phyloP scores from a whole-genome alignment of 1,140 invertebrate species.

The Megalonaias nervosa region DNA sequence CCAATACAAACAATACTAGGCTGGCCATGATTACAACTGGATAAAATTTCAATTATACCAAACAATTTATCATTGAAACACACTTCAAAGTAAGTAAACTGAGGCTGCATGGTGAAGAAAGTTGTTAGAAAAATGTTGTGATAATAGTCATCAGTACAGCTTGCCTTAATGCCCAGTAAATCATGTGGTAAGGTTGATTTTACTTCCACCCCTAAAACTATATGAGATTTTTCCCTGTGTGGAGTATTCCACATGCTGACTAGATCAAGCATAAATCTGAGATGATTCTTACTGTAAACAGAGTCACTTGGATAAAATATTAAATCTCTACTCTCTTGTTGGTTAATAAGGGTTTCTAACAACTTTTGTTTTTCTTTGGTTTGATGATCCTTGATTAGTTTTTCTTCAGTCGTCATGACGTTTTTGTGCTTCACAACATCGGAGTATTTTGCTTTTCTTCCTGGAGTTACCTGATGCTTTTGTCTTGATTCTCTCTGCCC shows the following conservation, averaged over 20 bases:
- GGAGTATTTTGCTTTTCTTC: too few species aligned
- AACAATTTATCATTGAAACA: slow-evolving; percentile 10
- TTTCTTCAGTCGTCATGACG: too few species aligned
- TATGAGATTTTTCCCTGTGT: slow-evolving; percentile 16
- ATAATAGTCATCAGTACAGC: background rate
- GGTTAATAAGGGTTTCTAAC: too few species aligned
- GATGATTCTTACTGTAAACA: slow-evolving; percentile 6
- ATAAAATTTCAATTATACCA: slow-evolving; percentile 22
- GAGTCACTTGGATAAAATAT: slow-evolving; percentile 4
- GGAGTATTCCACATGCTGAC: slow-evolving; percentile 34
- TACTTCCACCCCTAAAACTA: slow-evolving; percentile 24
- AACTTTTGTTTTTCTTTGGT: too few species aligned
- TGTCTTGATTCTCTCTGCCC: too few species aligned
- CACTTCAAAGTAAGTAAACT: background rate
- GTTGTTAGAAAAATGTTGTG: slow-evolving; percentile 1
- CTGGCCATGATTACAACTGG: slow-evolving; percentile 13
- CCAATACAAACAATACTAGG: slow-evolving; percentile 16
- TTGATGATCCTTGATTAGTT: too few species aligned
- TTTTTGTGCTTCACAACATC: too few species aligned
- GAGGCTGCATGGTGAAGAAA: slow-evolving; percentile 16
- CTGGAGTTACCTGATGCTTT: too few species aligned
- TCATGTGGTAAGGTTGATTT: background rate
- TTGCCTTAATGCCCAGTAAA: background rate
- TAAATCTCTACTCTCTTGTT: background rate
- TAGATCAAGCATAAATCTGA: slow-evolving; percentile 6